Conservation (phyloP, 2,797 vertebrate genomes). For the Poeciliopsis turneri region DNA sequence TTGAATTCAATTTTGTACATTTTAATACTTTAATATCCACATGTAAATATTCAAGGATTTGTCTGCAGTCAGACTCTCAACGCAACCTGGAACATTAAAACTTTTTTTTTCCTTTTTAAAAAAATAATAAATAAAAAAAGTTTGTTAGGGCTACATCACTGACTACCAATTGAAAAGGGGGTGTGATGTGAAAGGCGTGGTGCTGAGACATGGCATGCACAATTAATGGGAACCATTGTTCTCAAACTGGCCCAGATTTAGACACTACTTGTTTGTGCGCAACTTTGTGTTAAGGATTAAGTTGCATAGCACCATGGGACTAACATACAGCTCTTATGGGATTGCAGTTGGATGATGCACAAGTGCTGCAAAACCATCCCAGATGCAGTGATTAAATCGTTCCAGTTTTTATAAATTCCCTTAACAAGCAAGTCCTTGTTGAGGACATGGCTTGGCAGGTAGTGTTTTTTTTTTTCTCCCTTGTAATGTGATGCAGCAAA, state of each 20-base stretch:
- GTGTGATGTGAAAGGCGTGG: slow-evolving; percentile 48
- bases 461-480: slow-evolving; percentile 19
- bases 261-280: neutral
- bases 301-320: neutral
- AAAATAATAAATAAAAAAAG: no score
- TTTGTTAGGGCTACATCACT: neutral
- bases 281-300: neutral
- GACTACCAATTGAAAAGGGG: slow-evolving; percentile 47
- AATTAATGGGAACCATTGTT: slow-evolving; percentile 25
- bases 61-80: neutral
- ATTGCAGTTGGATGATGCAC: slow-evolving; percentile 32
- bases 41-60: neutral
- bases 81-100: neutral
- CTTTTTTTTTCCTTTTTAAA: neutral
- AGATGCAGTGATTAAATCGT: slow-evolving; percentile 37
- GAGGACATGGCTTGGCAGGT: slow-evolving; percentile 48
- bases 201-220: slow-evolving; percentile 31
- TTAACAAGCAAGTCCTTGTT: slow-evolving; percentile 59
- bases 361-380: neutral
- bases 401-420: slow-evolving; percentile 33
- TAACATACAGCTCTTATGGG: slow-evolving; percentile 16
- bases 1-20: neutral
- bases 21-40: neutral
- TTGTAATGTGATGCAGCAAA: slow-evolving; percentile 1
- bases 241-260: slow-evolving; percentile 6